Percentiles rank a stretch among this genome's conserved stretches.
phyloP scores from a whole-genome alignment of 2,888 invertebrate genomes.

The Drosophila mimica region DNA sequence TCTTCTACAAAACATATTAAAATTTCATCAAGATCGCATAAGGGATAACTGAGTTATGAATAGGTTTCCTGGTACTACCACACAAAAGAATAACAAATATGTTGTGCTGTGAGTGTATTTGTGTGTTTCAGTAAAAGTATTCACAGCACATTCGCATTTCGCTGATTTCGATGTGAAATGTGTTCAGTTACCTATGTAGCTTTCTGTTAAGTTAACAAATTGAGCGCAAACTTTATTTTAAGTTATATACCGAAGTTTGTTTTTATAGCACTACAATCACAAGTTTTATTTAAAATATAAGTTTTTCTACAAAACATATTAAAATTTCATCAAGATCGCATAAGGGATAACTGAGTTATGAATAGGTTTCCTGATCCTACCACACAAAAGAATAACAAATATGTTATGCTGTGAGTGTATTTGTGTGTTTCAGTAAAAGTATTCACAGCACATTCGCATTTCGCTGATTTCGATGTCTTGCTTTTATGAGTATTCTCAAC shows the following conservation, averaged over 20 bases:
- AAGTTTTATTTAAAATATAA: background rate
- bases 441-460: conserved; percentile 38
- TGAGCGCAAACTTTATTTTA: background rate
- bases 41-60: conserved; percentile 31
- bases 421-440: conserved; percentile 11
- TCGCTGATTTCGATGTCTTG: conserved; percentile 53
- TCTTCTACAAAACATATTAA: background rate
- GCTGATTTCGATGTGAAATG: conserved; percentile 40
- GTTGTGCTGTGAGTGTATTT: background rate
- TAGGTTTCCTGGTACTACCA: conserved; percentile 7
- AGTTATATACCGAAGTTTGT: background rate
- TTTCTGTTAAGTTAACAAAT: background rate
- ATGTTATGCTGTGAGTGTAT: background rate
- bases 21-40: conserved; percentile 19
- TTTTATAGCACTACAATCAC: background rate
- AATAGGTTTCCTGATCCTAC: conserved; percentile 14
- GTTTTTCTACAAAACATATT: background rate
- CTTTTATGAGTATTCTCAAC: conserved; percentile 54
- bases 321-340: conserved; percentile 19
- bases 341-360: conserved; percentile 28
- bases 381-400: background rate
- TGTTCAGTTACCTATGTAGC: conserved; percentile 7
- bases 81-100: background rate
- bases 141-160: conserved; percentile 40
- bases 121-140: conserved; percentile 11